phyloP scores from a whole-genome alignment of 1,140 invertebrate species.

The Proctacanthus coquilletti region DNA sequence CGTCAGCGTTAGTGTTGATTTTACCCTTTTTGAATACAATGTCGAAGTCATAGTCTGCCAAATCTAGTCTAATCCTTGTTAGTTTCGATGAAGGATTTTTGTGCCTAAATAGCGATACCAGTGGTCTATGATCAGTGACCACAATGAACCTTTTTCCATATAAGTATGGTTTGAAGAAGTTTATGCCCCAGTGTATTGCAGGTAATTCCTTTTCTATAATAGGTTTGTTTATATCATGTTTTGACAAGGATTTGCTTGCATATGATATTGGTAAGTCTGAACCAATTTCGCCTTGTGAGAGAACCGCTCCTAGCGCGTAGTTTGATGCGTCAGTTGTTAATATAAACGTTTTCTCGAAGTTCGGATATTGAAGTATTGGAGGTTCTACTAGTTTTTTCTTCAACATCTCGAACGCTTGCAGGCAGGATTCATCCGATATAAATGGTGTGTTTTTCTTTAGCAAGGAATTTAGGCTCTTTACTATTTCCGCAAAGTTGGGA shows the following conservation, averaged over 20 bases:
- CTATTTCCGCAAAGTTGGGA: constrained; percentile 3
- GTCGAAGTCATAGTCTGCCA: constrained; percentile 23
- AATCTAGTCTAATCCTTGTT: constrained; percentile 32
- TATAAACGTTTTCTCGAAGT: constrained; percentile 20
- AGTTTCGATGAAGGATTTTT: constrained; percentile 32
- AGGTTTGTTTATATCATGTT: constrained; percentile 18
- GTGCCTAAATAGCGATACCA: constrained; percentile 27
- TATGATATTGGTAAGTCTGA: constrained; percentile 16
- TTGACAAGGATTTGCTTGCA: constrained; percentile 12
- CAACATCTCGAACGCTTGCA: too few relatives aligned
- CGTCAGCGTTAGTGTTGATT: constrained; percentile 7
- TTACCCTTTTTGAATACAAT: constrained; percentile 16
- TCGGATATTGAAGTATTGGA: constrained; percentile 22
- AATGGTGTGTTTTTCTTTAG: constrained; percentile 17
- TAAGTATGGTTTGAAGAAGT: constrained; percentile 33
- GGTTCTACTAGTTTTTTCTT: too few relatives aligned
- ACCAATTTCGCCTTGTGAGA: constrained; percentile 21
- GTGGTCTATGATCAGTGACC: constrained; percentile 25
- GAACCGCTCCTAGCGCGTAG: background rate
- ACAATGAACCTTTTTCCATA: constrained; percentile 29
- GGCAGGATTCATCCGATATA: too few relatives aligned
- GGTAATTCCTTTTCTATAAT: constrained; percentile 34
- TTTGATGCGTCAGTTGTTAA: constrained; percentile 21
- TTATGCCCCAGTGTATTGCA: constrained; percentile 32
- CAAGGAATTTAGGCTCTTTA: constrained; percentile 13